Conservation (phyloP, 2,797 vertebrate genomes). For the Sandelia bainsii region DNA sequence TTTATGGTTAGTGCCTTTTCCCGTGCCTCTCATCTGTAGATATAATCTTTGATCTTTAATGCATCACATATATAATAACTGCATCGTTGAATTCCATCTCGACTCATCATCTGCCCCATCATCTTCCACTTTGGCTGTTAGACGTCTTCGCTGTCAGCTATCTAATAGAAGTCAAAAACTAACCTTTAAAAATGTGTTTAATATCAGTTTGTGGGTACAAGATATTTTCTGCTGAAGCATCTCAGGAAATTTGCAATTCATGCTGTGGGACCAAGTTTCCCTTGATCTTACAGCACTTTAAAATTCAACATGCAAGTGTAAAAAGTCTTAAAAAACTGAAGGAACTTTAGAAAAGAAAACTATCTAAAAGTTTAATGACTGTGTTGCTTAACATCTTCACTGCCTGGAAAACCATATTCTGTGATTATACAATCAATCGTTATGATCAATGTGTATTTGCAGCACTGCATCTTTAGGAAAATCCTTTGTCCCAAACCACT, state of each 20-base stretch:
- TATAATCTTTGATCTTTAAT: conserved; percentile 4
- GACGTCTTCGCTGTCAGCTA: background rate
- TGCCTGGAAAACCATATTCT: conserved; percentile 28
- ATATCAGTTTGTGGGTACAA: background rate
- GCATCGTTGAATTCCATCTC: background rate
- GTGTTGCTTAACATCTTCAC: conserved; percentile 24
- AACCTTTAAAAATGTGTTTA: background rate
- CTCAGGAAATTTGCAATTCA: conserved; percentile 29
- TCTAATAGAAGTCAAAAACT: background rate
- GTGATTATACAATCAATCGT: conserved; percentile 52
- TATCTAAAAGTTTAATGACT: conserved; percentile 24
- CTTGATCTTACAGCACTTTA: background rate
- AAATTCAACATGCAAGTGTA: background rate
- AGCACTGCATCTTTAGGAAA: conserved; percentile 37
- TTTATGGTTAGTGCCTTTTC: background rate
- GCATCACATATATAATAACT: background rate
- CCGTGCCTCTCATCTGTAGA: background rate
- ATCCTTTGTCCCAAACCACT: conserved; percentile 33
- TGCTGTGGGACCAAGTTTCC: background rate
- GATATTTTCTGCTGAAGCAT: conserved; percentile 8
- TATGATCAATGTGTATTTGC: conserved; percentile 52
- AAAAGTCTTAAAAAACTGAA: conserved; percentile 2
- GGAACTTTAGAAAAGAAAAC: background rate
- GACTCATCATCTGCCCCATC: background rate
- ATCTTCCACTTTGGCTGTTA: background rate